Base-by-base conservation (phyloP, 2,113 vertebrate species). In the Corythoichthys haematopterus region DNA sequence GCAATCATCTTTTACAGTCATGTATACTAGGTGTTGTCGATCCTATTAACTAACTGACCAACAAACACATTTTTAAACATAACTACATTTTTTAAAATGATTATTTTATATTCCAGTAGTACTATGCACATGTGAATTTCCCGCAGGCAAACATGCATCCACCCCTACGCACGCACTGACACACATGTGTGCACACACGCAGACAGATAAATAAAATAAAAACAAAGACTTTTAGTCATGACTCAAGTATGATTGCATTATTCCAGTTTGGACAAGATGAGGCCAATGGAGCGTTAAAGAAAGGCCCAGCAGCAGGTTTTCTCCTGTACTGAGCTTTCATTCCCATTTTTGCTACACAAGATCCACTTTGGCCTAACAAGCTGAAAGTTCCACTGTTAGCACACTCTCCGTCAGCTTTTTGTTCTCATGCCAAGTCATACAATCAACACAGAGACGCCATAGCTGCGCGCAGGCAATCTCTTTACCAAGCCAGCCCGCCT, bases 361-460 rank as follows among this genome's bases (percentile, higher is more conserved):
- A 74, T 84, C 69, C 67, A 74, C 65, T 82, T 67, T 72, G 69
- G 80, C 75, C 79, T 81, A 83, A 85, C 78, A 77, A 70, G 60
- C 80, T 80, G 78, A 79, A 80, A 76, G 77, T 85, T 80, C 65
- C 62, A 76, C 75, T 74, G 78, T 85, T 69, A 71, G 75, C 72
- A 75, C 45, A 60, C 56, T 79, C 65, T 84, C 80, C 79, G 77
- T 47, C 69, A 80, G 84, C 80, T 74, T 72, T 79, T 60, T 77
- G 70, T 78, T 80, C 80, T 74, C 73, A 76, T 68, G 78, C 74
- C 78, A 79, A 83, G 47, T 65, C 63, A 66, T 74, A 76, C 63
- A 76, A 68, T 63, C 78, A 73, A 70, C 78, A 78, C n/a, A 76
- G 68, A 81, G 72, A 73, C 71, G 53, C 48, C 66, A 62, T 70